phyloP scores from a whole-genome alignment of 1,140 invertebrate species.

The Polyergus mexicanus region DNA sequence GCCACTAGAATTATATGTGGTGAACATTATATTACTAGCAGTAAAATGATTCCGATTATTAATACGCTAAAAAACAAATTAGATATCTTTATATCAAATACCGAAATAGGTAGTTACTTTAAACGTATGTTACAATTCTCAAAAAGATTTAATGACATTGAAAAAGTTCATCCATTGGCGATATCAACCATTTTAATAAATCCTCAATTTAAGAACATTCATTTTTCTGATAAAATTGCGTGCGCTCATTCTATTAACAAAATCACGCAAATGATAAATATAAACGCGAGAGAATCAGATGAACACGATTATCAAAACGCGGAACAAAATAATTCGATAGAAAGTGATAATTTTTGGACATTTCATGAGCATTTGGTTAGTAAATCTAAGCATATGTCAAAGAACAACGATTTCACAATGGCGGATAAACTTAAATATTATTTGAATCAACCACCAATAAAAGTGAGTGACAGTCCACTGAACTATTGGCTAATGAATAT shows the following conservation, averaged over 20 bases:
- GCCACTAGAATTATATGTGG: slow-evolving; percentile 20
- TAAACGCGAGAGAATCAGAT: background rate
- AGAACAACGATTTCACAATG: background rate
- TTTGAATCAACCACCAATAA: slow-evolving; percentile 8
- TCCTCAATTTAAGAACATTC: slow-evolving; percentile 19
- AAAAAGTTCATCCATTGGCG: background rate
- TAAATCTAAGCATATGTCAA: background rate
- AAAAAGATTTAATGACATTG: slow-evolving; percentile 17
- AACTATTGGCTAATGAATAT: slow-evolving; percentile 4
- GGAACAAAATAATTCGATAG: background rate
- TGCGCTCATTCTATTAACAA: slow-evolving; percentile 1
- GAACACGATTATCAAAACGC: background rate
- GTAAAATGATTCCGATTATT: slow-evolving; percentile 21
- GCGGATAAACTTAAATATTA: slow-evolving; percentile 9
- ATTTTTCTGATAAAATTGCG: slow-evolving; percentile 17
- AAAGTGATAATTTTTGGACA: slow-evolving; percentile 13
- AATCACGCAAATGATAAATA: slow-evolving; percentile 27
- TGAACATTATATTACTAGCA: slow-evolving; percentile 16
- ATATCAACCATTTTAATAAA: slow-evolving; percentile 20
- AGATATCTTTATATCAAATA: background rate
- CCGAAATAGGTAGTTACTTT: slow-evolving; percentile 27
- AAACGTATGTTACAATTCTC: background rate
- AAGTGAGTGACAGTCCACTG: slow-evolving; percentile 6
- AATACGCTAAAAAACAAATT: slow-evolving; percentile 21
- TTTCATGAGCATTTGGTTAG: background rate